Percentiles rank a stretch among this genome's conserved stretches.
Evolutionary conservation across 2,888 invertebrate genomes (phyloP).

Genomic region (Callyntrura guangdongensis): DNA sequence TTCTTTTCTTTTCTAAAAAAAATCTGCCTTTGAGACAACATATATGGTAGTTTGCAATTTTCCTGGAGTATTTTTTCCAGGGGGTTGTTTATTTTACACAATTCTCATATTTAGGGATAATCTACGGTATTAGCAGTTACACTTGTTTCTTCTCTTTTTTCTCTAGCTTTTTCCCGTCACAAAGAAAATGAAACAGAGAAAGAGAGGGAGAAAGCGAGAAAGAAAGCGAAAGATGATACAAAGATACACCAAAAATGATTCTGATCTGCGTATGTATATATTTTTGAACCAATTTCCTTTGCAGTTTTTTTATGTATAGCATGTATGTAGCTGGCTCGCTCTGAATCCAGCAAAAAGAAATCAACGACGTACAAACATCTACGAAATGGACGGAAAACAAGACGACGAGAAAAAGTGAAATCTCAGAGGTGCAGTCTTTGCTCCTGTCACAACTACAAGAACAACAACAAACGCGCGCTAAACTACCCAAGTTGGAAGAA

Average conservation of each 20-base stretch:
- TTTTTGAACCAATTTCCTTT: neutral
- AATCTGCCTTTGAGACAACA: no score
- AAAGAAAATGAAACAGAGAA: neutral
- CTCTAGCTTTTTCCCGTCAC: neutral
- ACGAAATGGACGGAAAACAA: neutral
- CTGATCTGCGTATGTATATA: neutral
- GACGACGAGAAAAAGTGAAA: slow-evolving; percentile 38
- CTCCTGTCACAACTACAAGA: slow-evolving; percentile 43
- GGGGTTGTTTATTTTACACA: neutral
- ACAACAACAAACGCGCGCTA: neutral
- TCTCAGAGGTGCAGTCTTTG: slow-evolving; percentile 61
- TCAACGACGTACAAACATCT: no score
- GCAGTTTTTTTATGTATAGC: neutral
- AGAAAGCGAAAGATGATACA: neutral
- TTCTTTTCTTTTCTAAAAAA: no score
- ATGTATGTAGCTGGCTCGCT: neutral
- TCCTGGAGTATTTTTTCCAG: neutral
- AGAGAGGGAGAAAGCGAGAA: neutral
- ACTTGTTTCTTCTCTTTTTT: slow-evolving; percentile 25
- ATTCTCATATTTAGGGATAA: slow-evolving; percentile 23
- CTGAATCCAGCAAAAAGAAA: no score
- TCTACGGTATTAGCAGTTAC: slow-evolving; percentile 48
- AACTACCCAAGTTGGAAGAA: neutral
- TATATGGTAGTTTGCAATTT: no score
- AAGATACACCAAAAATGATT: neutral